Conservation (phyloP, 2,113 vertebrate species). For the Callocephalon fimbriatum region DNA sequence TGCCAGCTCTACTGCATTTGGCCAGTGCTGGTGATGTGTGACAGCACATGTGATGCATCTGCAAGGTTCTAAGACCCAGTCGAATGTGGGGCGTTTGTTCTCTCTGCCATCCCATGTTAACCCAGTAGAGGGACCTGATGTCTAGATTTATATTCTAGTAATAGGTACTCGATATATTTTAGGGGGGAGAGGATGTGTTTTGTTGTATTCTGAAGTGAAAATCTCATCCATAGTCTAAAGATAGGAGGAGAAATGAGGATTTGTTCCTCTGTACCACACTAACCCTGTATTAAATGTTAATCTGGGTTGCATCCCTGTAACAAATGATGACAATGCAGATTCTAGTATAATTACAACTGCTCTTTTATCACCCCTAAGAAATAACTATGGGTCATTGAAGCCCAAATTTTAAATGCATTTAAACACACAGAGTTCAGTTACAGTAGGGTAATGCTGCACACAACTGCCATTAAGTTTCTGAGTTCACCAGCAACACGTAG, state of each 20-base stretch:
- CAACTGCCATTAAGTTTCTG: not conserved
- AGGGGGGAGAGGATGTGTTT: not conserved
- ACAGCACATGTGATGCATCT: not conserved
- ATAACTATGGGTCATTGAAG: not conserved
- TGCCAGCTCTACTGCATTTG: not conserved
- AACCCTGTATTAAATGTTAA: not conserved
- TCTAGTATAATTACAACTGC: not conserved
- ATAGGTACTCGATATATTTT: not conserved
- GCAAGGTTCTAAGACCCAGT: not conserved
- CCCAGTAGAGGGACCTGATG: conserved; percentile 44
- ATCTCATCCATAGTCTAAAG: not conserved
- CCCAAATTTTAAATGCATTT: not conserved
- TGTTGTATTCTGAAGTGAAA: not conserved
- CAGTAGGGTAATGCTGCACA: not conserved
- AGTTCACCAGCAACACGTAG: not conserved
- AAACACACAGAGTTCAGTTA: not conserved
- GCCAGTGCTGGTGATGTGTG: not conserved
- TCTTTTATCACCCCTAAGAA: not conserved
- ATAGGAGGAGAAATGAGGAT: not conserved
- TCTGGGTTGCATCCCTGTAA: not conserved
- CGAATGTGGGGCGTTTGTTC: fast-evolving
- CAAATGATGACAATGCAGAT: not conserved
- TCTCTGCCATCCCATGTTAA: conserved; percentile 1
- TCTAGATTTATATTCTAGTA: not conserved
- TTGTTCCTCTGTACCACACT: not conserved